Base-by-base conservation (phyloP, 92 coral and sea anemone genomes). In the Paramuricea clavata region DNA sequence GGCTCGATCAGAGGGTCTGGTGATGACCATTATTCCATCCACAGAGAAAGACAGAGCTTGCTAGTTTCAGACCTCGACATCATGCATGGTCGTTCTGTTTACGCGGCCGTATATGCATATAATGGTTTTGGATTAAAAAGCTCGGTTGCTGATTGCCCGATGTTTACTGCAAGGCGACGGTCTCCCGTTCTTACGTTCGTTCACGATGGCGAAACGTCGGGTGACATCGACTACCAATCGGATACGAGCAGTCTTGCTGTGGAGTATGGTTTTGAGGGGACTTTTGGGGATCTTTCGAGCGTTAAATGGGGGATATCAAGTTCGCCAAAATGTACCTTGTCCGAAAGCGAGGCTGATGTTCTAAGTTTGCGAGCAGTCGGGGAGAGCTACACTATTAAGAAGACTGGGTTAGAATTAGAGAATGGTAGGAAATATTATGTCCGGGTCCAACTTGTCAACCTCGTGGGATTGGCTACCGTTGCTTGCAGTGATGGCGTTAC, bases 401-500 rank as follows among this genome's bases (percentile, higher is more conserved):
- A 88, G 7, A 94, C 99, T 23, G 93, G 93, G 2, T 65, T 94
- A n/a, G 69, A 85, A 22, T 82, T 96, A 17, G 85, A 34, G 19
- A 95, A 91, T 34, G 98, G 97, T 1, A 56, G 80, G 21, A 93
- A 88, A 61, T 96, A 96, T 73, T 94, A 89, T 78, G 86, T 95
- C 32, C 93, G 98, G 35, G 91, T 95, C 21, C 86, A 87, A 62
- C 89, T 90, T 28, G 89, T 91, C 75, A 93, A 95, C 71, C 85
- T 76, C 19, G 13, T 94, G 78, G 98, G 98, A 19, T 76, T 95
- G 36, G 83, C 91, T 49, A 90, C 96, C 30, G 91, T 95, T 0
- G 93, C 95, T 94, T 95, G 98, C 32, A 94, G 98, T 62, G 84
- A 95, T 86, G 98, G 98, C 25, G 72, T 95, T 49, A 65, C 82